Evolutionary conservation across 2,888 invertebrate genomes (phyloP), one percentile per base, ranked within the genome.

Genomic region (Patella ulyssiponensis): DNA sequence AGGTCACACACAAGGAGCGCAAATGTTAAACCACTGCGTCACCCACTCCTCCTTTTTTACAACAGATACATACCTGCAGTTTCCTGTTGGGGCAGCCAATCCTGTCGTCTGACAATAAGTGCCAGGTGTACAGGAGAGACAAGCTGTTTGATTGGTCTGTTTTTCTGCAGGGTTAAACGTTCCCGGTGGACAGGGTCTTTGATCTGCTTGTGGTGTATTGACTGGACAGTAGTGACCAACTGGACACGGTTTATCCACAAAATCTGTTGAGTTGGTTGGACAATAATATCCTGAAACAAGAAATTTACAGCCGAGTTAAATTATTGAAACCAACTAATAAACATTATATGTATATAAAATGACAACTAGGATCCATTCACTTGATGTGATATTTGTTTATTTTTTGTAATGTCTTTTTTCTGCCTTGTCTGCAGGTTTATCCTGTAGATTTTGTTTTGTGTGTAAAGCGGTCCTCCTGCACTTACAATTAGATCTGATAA

Each of bases 191-290:
- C 89, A 89, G 3, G 86, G 86, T 79, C 82, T 84, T 77, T 88
- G 79, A 54, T 83, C 81, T 9, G 84, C 71, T 9, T 80, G 77
- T 2, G 84, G 82, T 4, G 90, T 90, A 73, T 85, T 85, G 2
- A 71, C 78, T 15, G 89, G 90, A 81, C 91, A 91, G 85, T 90
- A 91, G 81, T 89, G 82, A 51, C 91, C 91, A 11, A 81, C 74
- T 44, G 88, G 88, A 79, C 91, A 91, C 0, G 86, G 86, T 56
- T 87, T 88, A 82, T 86, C 85, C 0, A 81, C 69, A 82, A 83
- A 90, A 76, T 87, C 86, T 0, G 89, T 86, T 2, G 90, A 86
- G 81, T 90, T 90, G 23, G 81, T 83, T 12, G 80, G 78, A 75
- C 91, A 91, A 81, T 88, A 91, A 84, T 86, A 90, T 9, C 90